A percentile compares a stretch with the other conserved stretches of the same genome.
phyloP scores from a whole-genome alignment of 2,888 invertebrate genomes.

The Selenia dentaria region DNA sequence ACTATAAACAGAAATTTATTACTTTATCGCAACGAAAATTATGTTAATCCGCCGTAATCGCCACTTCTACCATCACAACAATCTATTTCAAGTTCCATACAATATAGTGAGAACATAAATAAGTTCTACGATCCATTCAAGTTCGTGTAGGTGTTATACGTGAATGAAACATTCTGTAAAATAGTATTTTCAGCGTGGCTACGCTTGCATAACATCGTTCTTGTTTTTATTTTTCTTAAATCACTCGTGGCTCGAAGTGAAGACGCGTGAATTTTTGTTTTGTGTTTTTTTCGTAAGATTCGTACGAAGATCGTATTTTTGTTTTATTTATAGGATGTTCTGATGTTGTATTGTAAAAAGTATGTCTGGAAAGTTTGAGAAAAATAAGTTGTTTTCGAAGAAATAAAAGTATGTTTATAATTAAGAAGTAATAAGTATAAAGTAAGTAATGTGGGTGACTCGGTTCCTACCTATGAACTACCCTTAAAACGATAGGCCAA shows the following conservation, averaged over 20 bases:
- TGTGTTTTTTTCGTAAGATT: not conserved
- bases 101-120: constrained; percentile 20
- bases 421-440: too few species aligned
- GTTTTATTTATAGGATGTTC: constrained; percentile 11
- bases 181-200: constrained; percentile 30
- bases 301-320: constrained; percentile 3
- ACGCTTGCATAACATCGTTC: constrained; percentile 16
- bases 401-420: too few species aligned
- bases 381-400: too few species aligned
- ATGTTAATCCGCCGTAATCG: constrained; percentile 8
- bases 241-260: constrained; percentile 2
- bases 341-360: too few species aligned
- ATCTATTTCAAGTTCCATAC: constrained; percentile 5
- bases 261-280: constrained; percentile 5
- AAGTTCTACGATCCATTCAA: constrained; percentile 24
- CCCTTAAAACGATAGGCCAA: too few species aligned
- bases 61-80: constrained; percentile 1
- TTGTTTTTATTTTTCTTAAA: constrained; percentile 15
- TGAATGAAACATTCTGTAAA: constrained; percentile 32
- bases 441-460: too few species aligned
- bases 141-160: constrained; percentile 31
- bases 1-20: too few species aligned
- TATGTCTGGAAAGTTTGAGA: too few species aligned
- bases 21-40: too few species aligned
- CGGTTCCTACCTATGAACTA: too few species aligned